These are phyloP conservation scores for Cephus rjabovi DNA, from an alignment of 2,888 invertebrate genomes.

Conservation along the genomic window DNA sequence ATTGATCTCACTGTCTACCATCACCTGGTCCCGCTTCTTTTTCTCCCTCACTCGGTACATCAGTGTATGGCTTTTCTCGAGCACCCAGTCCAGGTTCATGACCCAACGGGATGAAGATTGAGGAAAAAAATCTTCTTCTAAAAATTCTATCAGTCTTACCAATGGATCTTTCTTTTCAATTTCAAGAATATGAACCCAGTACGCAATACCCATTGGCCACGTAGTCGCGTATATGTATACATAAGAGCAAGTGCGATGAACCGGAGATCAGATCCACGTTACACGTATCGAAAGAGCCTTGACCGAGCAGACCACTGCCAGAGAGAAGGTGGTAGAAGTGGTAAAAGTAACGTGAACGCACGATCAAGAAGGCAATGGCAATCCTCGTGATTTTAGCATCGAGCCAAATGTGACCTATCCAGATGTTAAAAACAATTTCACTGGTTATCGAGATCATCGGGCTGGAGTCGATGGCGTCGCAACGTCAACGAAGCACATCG, in stretches of 20 bases:
- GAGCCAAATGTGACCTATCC: neutral
- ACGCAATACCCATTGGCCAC: neutral
- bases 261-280: neutral
- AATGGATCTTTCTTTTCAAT: neutral
- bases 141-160: neutral
- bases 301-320: neutral
- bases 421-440: neutral
- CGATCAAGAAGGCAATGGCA: neutral
- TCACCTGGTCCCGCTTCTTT: neutral
- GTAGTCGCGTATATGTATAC: neutral
- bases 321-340: neutral
- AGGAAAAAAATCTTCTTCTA: neutral
- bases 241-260: neutral
- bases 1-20: neutral
- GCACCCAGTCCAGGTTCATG: neutral
- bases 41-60: neutral
- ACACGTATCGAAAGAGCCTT: neutral
- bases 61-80: neutral
- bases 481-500: neutral
- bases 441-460: neutral
- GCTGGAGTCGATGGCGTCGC: neutral
- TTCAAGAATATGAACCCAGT: neutral
- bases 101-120: neutral
- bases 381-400: neutral
- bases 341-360: neutral